Conservation (phyloP, 2,113 vertebrate genomes). For the Ceuthmochares aereus region DNA sequence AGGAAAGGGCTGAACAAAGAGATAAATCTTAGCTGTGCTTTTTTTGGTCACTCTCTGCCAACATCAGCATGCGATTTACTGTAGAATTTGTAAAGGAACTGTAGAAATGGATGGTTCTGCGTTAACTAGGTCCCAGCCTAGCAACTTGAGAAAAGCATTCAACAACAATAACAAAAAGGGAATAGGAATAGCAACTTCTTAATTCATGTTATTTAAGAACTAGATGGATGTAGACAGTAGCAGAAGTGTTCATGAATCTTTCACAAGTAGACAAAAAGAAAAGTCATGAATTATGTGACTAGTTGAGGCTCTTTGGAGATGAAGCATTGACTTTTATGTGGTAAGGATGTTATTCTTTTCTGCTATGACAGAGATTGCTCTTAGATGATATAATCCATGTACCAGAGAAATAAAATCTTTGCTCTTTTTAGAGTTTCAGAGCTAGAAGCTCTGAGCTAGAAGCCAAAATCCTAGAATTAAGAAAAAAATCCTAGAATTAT, state of each 20-base stretch:
- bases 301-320: neutral
- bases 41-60: neutral
- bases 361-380: neutral
- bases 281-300: neutral
- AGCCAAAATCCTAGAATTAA: accelerated
- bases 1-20: neutral
- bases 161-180: neutral
- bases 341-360: neutral
- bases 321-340: neutral
- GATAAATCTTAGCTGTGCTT: neutral
- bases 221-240: neutral
- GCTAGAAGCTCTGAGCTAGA: neutral
- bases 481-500: neutral
- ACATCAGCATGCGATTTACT: neutral
- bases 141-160: neutral
- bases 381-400: neutral
- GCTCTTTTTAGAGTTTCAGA: neutral
- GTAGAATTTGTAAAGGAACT: neutral
- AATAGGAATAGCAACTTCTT: neutral
- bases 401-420: neutral
- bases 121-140: neutral
- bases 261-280: neutral
- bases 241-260: neutral
- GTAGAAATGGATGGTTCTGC: neutral
- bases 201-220: neutral